phyloP scores from a whole-genome alignment of 2,888 invertebrate species.

The Erebia palarica region DNA sequence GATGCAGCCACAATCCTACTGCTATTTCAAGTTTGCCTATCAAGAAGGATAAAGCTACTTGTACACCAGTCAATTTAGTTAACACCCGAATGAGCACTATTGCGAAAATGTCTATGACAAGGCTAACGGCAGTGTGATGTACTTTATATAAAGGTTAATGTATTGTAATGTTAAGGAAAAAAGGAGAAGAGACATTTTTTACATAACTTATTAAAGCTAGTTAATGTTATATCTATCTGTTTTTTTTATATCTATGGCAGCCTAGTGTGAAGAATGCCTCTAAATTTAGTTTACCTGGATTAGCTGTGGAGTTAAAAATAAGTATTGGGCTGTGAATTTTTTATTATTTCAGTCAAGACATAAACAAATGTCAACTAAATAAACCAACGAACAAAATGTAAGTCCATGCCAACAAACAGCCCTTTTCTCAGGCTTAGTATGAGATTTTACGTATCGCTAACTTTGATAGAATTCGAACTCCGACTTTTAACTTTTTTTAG shows the following conservation, averaged over 20 bases:
- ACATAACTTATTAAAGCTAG: slow-evolving; percentile 30
- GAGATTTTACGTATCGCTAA: too few relatives aligned
- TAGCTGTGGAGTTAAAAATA: not conserved
- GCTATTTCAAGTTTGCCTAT: not conserved
- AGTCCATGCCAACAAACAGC: too few relatives aligned
- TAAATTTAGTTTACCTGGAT: not conserved
- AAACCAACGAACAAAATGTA: too few relatives aligned
- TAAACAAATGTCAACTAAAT: too few relatives aligned
- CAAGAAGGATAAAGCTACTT: not conserved
- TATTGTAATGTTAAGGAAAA: slow-evolving; percentile 34
- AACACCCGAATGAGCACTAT: not conserved
- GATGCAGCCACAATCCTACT: too few relatives aligned
- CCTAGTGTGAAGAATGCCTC: slow-evolving; percentile 39
- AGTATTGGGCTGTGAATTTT: not conserved
- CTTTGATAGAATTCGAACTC: too few relatives aligned
- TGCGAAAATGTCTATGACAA: slow-evolving; percentile 32
- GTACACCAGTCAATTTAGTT: not conserved
- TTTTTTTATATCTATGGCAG: slow-evolving; percentile 32
- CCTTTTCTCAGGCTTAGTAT: too few relatives aligned
- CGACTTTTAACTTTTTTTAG: too few relatives aligned
- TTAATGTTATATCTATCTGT: slow-evolving; percentile 13
- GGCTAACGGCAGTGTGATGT: slow-evolving; percentile 40
- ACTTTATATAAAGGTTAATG: slow-evolving; percentile 36
- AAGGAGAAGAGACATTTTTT: slow-evolving; percentile 32
- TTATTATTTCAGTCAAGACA: too few relatives aligned